These are phyloP conservation scores for Chloropsis cyanopogon DNA, from an alignment of 2,113 vertebrate species.

Conservation along the genomic window DNA sequence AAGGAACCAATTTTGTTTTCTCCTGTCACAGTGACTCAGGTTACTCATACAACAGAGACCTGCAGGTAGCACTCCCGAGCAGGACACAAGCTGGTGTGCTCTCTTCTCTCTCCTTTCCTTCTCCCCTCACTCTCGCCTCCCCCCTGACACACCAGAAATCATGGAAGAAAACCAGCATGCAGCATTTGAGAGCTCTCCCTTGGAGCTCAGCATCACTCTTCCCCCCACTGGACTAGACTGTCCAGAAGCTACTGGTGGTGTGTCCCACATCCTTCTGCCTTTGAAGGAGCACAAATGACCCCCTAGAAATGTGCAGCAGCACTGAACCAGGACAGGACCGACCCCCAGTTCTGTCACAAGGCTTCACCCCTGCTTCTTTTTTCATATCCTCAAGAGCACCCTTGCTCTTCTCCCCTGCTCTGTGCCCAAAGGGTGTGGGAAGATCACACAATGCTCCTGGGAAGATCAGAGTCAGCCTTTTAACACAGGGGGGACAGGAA, in stretches of 20 bases:
- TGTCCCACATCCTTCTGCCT: neutral
- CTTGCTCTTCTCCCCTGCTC: neutral
- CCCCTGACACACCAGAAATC: neutral
- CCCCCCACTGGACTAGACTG: neutral
- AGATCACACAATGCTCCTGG: neutral
- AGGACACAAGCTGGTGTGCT: accelerated
- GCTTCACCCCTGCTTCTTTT: neutral
- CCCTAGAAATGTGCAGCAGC: neutral
- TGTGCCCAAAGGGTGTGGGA: neutral
- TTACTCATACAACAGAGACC: accelerated
- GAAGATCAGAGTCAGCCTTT: neutral
- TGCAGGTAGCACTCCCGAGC: neutral
- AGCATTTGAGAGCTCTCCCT: neutral
- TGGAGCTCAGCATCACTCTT: neutral
- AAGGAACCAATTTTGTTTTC: neutral
- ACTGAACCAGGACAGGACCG: neutral
- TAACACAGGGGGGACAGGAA: neutral
- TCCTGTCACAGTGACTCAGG: neutral
- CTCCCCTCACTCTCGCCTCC: neutral
- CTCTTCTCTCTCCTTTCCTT: neutral
- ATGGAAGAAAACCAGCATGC: neutral
- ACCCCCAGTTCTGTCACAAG: neutral
- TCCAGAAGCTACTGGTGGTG: neutral
- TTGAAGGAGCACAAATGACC: accelerated
- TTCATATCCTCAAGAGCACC: neutral